Percentiles rank a stretch among this genome's conserved stretches.
Evolutionary conservation across 2,888 invertebrate genomes (phyloP).

Genomic region (Limnephilus lunatus): DNA sequence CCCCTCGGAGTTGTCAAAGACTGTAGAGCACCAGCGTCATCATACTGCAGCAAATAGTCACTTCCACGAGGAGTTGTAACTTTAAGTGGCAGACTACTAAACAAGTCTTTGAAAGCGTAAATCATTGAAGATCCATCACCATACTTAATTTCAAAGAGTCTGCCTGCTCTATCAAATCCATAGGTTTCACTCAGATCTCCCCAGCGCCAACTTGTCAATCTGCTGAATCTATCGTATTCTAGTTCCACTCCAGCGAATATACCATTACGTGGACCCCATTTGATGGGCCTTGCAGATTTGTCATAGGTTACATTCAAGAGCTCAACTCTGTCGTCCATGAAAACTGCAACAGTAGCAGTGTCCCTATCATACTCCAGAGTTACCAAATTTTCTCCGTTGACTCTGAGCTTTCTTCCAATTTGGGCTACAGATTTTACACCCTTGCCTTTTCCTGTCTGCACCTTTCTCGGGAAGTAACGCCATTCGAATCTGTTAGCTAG

Average conservation of each 20-base stretch:
- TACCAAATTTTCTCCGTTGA: slow-evolving; percentile 94
- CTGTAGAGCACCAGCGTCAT: slow-evolving; percentile 93
- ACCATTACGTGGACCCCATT: slow-evolving; percentile 90
- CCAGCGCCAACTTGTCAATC: slow-evolving; percentile 94
- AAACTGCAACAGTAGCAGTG: slow-evolving; percentile 89
- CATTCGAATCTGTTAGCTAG: slow-evolving; percentile 96
- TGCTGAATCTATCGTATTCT: slow-evolving; percentile 93
- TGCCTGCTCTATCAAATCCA: slow-evolving; percentile 92
- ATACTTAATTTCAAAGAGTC: slow-evolving; percentile 92
- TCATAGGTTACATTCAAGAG: slow-evolving; percentile 92
- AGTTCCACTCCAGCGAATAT: slow-evolving; percentile 93
- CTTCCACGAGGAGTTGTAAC: slow-evolving; percentile 95
- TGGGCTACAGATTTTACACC: slow-evolving; percentile 85
- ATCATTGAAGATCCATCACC: slow-evolving; percentile 93
- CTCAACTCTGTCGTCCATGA: slow-evolving; percentile 92
- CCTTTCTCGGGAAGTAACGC: slow-evolving; percentile 92
- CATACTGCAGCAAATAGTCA: slow-evolving; percentile 94
- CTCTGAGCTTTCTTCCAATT: slow-evolving; percentile 89
- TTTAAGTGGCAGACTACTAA: slow-evolving; percentile 92
- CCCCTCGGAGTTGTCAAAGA: slow-evolving; percentile 95
- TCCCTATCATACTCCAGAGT: slow-evolving; percentile 95
- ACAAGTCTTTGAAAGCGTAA: slow-evolving; percentile 95
- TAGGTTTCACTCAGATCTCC: slow-evolving; percentile 94
- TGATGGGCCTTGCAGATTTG: slow-evolving; percentile 88
- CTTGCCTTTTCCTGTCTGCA: slow-evolving; percentile 81